Conservation (phyloP, 2,888 invertebrate species). For the Amblyteles armatorius region DNA sequence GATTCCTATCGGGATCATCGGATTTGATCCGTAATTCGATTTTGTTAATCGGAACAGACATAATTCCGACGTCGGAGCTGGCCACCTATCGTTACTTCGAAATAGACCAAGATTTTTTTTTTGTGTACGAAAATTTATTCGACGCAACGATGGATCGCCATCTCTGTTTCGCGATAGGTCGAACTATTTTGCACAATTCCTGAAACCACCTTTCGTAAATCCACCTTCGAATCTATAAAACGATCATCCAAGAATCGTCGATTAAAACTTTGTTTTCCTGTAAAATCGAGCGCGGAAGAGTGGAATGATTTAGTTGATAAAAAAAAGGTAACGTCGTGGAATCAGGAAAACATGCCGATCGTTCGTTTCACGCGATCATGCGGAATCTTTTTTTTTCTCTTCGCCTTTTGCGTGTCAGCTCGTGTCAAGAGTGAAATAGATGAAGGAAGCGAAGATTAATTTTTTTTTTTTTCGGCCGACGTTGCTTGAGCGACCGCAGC, state of each 20-base stretch:
- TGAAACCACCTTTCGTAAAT: neutral
- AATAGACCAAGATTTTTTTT: constrained; percentile 6
- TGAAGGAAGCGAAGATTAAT: constrained; percentile 8
- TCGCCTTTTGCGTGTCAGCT: neutral
- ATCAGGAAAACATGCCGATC: constrained; percentile 12
- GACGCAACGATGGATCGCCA: neutral
- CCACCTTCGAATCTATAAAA: neutral
- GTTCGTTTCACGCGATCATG: neutral
- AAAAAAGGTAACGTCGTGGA: neutral
- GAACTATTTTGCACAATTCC: constrained; percentile 4
- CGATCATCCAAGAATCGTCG: neutral
- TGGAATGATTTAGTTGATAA: constrained; percentile 2
- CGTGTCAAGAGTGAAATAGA: constrained; percentile 23
- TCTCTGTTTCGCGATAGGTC: neutral
- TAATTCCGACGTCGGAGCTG: neutral
- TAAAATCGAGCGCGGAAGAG: constrained; percentile 1
- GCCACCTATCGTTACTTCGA: neutral
- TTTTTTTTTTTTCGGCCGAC: neutral
- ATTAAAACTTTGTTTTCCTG: neutral
- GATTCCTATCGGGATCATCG: neutral
- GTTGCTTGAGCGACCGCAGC: neutral
- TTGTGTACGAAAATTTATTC: neutral
- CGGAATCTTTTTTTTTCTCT: neutral
- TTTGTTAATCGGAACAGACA: neutral
- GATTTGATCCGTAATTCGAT: constrained; percentile 15